These are phyloP conservation scores for Mythimna albipuncta DNA, from an alignment of 2,888 invertebrate genomes.

Conservation along the genomic window DNA sequence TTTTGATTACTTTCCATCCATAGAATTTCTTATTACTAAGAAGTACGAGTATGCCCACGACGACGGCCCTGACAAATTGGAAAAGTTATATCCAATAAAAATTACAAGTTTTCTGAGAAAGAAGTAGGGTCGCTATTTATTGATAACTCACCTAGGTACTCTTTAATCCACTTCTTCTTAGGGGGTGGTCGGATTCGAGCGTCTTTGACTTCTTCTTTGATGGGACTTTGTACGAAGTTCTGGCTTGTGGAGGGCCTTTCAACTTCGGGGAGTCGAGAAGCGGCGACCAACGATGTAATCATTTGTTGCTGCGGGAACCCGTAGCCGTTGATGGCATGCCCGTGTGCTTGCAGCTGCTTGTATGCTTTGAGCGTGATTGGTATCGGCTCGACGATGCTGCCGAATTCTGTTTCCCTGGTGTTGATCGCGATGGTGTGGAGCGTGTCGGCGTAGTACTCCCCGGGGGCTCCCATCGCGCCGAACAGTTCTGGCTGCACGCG, in stretches of 20 bases:
- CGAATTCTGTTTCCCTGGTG: constrained; percentile 86
- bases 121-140: constrained; percentile 30
- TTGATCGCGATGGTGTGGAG: constrained; percentile 85
- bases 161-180: constrained; percentile 94
- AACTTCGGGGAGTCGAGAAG: constrained; percentile 70
- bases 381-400: constrained; percentile 84
- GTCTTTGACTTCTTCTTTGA: constrained; percentile 75
- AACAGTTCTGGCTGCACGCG: constrained; percentile 77
- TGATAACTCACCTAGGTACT: constrained; percentile 91
- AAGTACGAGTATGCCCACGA: constrained; percentile 1
- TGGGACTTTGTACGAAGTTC: constrained; percentile 68
- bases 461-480: constrained; percentile 82
- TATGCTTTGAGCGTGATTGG: constrained; percentile 83
- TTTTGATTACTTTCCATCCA: constrained; percentile 1
- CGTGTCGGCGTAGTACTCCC: constrained; percentile 80
- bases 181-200: constrained; percentile 89
- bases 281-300: constrained; percentile 72
- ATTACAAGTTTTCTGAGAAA: constrained; percentile 12
- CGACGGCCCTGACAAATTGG: constrained; percentile 15
- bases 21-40: constrained; percentile 8
- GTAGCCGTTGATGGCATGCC: constrained; percentile 75
- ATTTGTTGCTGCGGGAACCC: constrained; percentile 76
- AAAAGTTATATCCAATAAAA: constrained; percentile 21
- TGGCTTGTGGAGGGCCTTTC: constrained; percentile 74
- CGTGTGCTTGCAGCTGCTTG: constrained; percentile 77